phyloP scores from a whole-genome alignment of 2,113 vertebrate species.

The Sorex araneus region DNA sequence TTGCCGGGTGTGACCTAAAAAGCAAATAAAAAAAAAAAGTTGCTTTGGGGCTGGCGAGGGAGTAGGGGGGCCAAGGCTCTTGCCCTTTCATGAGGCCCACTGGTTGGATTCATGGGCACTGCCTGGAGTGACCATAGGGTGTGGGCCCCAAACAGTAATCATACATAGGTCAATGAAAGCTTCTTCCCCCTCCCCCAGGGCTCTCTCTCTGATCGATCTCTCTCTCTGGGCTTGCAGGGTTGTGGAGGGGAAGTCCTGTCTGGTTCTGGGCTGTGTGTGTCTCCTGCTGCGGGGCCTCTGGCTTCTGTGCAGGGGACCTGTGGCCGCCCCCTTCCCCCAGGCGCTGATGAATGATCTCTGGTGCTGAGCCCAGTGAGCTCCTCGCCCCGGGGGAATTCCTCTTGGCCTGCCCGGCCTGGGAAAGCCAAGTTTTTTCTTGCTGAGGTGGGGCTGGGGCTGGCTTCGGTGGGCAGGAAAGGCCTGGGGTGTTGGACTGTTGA shows the following conservation, averaged over 20 bases:
- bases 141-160: no score
- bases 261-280: background rate
- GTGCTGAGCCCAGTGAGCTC: background rate
- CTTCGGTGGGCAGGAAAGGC: slow-evolving; percentile 26
- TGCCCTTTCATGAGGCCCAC: no score
- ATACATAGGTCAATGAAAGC: no score
- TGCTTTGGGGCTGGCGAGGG: no score
- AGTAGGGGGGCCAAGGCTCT: no score
- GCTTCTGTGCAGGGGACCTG: background rate
- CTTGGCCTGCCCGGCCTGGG: slow-evolving; percentile 53
- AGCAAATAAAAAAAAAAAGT: no score
- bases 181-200: no score
- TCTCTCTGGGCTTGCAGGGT: slow-evolving; percentile 21
- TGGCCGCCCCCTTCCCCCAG: background rate
- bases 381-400: slow-evolving; percentile 74
- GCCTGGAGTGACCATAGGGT: no score
- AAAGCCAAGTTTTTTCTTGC: slow-evolving; percentile 77
- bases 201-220: no score
- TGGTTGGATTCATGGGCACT: no score
- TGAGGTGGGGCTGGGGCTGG: slow-evolving; percentile 53
- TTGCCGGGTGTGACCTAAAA: no score
- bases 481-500: background rate
- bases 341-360: slow-evolving; percentile 28
- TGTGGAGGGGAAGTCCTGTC: slow-evolving; percentile 12
- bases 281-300: background rate